These are phyloP conservation scores for Ctenomys sociabilis DNA, from an alignment of 2,113 vertebrate genomes.

Conservation along the genomic window DNA sequence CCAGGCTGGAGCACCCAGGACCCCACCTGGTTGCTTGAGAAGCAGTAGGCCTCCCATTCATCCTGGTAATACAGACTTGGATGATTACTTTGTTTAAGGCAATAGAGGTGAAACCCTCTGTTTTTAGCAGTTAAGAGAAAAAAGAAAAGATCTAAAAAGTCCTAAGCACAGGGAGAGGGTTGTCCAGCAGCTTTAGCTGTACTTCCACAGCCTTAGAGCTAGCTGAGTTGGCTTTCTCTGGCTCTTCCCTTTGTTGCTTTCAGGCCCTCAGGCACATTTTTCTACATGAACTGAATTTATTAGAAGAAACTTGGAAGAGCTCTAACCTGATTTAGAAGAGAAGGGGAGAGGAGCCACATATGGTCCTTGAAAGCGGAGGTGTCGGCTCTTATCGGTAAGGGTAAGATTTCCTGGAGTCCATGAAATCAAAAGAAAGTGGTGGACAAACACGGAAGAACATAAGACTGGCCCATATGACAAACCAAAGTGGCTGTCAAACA, in stretches of 20 bases:
- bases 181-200: background rate
- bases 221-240: background rate
- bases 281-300: background rate
- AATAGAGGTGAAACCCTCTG: background rate
- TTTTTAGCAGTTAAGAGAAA: background rate
- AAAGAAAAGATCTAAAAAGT: background rate
- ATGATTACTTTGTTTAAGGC: background rate
- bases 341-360: too few relatives aligned
- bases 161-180: background rate
- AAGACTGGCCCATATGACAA: too few relatives aligned
- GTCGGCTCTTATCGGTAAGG: too few relatives aligned
- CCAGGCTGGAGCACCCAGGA: background rate
- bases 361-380: too few relatives aligned
- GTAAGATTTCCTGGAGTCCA: too few relatives aligned
- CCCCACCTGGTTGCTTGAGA: too few relatives aligned
- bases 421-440: too few relatives aligned
- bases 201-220: background rate
- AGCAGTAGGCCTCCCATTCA: background rate
- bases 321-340: background rate
- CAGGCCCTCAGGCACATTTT: background rate
- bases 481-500: too few relatives aligned
- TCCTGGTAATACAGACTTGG: background rate
- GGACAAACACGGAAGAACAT: too few relatives aligned
- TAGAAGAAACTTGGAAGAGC: background rate
- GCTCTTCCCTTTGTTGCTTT: background rate